A percentile compares a stretch with the other conserved stretches of the same genome.
phyloP scores from a whole-genome alignment of 1,140 invertebrate genomes.

The Musca vetustissima region DNA sequence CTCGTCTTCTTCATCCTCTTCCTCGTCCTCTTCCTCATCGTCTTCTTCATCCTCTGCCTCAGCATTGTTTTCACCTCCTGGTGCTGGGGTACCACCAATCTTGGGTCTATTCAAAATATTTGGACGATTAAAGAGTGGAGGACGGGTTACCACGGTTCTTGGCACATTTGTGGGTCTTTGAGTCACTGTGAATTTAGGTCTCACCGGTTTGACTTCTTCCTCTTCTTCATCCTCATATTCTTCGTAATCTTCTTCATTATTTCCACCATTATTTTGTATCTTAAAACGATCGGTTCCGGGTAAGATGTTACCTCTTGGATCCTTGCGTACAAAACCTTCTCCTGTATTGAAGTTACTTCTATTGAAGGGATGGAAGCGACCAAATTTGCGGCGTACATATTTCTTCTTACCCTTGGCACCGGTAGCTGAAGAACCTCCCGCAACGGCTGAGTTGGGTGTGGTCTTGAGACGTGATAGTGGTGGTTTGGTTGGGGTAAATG shows the following conservation, averaged over 20 bases:
- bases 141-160: constrained; percentile 14
- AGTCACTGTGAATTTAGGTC: background rate
- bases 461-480: background rate
- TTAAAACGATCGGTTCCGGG: constrained; percentile 43
- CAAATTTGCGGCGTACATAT: constrained; percentile 47
- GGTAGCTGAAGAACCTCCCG: background rate
- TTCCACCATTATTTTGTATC: constrained; percentile 14
- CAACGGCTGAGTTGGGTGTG: constrained; percentile 27
- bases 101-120: constrained; percentile 28
- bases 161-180: background rate
- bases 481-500: constrained; percentile 29
- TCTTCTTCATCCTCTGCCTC: constrained; percentile 32
- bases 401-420: constrained; percentile 34
- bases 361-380: constrained; percentile 49
- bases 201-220: constrained; percentile 40
- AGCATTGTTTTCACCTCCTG: constrained; percentile 31
- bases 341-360: constrained; percentile 40
- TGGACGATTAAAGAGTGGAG: constrained; percentile 29
- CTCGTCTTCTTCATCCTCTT: constrained; percentile 18
- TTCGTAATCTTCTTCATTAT: constrained; percentile 24
- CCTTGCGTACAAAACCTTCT: constrained; percentile 46
- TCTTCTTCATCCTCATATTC: constrained; percentile 57
- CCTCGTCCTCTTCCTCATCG: constrained; percentile 25
- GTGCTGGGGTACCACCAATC: background rate
- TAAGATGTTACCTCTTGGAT: constrained; percentile 38